A percentile compares a stretch with the other conserved stretches of the same genome.
Conservation (phyloP, 2,113 vertebrate genomes). For the Proterorhinus semilunaris region DNA sequence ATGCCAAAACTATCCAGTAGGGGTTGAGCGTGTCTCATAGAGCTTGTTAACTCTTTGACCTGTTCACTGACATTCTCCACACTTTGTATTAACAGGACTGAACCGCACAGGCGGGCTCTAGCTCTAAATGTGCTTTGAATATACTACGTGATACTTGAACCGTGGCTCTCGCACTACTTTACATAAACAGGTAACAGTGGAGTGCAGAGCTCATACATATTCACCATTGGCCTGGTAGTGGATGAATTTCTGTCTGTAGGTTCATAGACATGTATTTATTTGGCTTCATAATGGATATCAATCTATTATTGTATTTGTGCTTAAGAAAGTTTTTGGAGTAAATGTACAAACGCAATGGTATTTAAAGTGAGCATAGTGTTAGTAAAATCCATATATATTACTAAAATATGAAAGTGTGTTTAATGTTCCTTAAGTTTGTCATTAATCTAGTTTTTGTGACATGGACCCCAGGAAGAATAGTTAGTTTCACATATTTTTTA, state of each 20-base stretch:
- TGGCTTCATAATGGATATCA: neutral
- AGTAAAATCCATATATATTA: too few relatives aligned
- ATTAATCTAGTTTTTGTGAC: too few relatives aligned
- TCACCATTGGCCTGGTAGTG: constrained; percentile 10
- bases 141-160: constrained; percentile 27
- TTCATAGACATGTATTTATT: neutral
- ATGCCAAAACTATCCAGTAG: neutral
- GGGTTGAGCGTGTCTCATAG: neutral
- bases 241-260: constrained; percentile 6
- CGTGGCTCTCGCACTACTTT: constrained; percentile 34
- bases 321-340: too few relatives aligned
- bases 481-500: too few relatives aligned
- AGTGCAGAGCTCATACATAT: constrained; percentile 29
- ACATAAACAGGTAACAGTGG: constrained; percentile 33
- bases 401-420: too few relatives aligned
- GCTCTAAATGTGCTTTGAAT: constrained; percentile 27
- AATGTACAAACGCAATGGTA: too few relatives aligned
- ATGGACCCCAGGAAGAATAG: too few relatives aligned
- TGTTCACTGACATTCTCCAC: neutral
- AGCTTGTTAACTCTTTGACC: constrained; percentile 1
- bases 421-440: too few relatives aligned
- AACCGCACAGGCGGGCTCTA: neutral
- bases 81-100: constrained; percentile 8
- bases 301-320: too few relatives aligned
- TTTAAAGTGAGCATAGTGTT: too few relatives aligned